Conservation (phyloP, 2,797 vertebrate species). For the Sebastes ruberrimus region DNA sequence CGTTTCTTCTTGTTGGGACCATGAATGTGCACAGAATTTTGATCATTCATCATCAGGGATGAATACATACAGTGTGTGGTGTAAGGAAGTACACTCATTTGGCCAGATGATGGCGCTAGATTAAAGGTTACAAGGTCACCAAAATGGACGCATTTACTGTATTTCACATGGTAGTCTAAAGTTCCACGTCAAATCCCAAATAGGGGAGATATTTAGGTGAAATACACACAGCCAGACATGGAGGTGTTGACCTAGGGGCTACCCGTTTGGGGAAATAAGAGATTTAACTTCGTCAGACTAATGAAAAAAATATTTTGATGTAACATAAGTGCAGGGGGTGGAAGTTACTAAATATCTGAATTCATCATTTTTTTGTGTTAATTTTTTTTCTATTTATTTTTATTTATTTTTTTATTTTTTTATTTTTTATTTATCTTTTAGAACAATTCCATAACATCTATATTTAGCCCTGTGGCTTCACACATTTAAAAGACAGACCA, state of each 20-base stretch:
- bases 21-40: neutral
- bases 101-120: neutral
- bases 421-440: neutral
- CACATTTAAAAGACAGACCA: neutral
- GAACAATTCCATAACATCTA: neutral
- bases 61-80: neutral
- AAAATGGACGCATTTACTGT: neutral
- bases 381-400: no score
- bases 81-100: neutral
- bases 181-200: neutral
- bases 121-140: neutral
- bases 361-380: neutral
- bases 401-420: neutral
- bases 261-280: neutral
- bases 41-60: neutral
- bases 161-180: neutral
- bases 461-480: neutral
- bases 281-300: neutral
- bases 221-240: neutral
- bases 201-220: neutral
- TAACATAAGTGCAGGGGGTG: neutral
- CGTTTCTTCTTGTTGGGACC: neutral
- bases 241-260: neutral
- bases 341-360: neutral
- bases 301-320: conserved; percentile 7